phyloP scores from a whole-genome alignment of 1,140 invertebrate species.

The Magallana angulata region DNA sequence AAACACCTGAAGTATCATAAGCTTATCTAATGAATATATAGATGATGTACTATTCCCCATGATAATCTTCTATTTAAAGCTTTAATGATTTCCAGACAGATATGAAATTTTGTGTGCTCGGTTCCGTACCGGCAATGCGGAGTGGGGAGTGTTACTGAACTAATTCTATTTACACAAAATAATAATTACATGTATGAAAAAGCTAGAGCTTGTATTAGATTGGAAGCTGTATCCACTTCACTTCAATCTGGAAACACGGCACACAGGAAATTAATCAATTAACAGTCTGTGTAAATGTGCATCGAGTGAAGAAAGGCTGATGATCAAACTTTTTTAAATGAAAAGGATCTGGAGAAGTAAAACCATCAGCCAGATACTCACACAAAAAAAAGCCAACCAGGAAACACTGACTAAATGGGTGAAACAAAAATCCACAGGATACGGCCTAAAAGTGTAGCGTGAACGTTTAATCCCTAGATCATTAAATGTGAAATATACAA shows the following conservation, averaged over 20 bases:
- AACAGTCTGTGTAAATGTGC: constrained; percentile 2
- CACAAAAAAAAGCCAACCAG: background rate
- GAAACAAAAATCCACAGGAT: too few species aligned
- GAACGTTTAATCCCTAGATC: background rate
- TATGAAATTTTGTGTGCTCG: too few species aligned
- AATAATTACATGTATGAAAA: constrained; percentile 17
- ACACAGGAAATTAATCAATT: constrained; percentile 9
- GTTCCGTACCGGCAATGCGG: too few species aligned
- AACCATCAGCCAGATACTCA: too few species aligned
- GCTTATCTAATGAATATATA: background rate
- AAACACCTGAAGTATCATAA: background rate
- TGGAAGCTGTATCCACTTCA: constrained; percentile 23
- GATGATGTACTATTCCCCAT: background rate
- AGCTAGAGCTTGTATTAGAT: background rate
- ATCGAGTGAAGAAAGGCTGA: background rate
- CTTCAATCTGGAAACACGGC: constrained; percentile 1
- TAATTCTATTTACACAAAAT: constrained; percentile 11
- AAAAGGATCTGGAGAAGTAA: too few species aligned
- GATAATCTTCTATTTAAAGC: too few species aligned
- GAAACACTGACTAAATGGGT: background rate
- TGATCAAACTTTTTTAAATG: background rate
- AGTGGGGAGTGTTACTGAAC: background rate
- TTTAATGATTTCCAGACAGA: too few species aligned
- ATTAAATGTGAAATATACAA: background rate
- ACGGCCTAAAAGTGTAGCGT: background rate